phyloP scores from a whole-genome alignment of 2,113 vertebrate species.

The Paracanthobrama guichenoti region DNA sequence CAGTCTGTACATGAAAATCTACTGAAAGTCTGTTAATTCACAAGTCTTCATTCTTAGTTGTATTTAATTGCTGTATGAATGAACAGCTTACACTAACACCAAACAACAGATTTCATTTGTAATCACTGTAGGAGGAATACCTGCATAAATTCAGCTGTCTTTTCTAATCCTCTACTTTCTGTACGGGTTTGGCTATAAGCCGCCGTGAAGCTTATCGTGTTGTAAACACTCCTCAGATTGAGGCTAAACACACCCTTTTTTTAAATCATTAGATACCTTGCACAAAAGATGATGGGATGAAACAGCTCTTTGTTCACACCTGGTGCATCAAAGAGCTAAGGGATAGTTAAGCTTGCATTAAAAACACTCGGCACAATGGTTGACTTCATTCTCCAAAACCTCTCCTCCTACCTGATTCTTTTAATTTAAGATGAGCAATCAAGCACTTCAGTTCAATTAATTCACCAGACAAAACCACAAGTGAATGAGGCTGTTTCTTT shows the following conservation, averaged over 20 bases:
- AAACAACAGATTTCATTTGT: background rate
- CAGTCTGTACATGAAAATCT: background rate
- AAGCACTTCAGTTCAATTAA: constrained; percentile 31
- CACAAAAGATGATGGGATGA: background rate
- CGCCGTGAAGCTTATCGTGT: background rate
- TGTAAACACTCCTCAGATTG: background rate
- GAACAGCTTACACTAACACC: background rate
- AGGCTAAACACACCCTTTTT: background rate
- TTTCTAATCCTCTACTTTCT: no score
- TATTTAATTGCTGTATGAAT: background rate
- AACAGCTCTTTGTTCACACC: constrained; percentile 26
- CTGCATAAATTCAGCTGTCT: background rate
- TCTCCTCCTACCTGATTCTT: constrained; percentile 21
- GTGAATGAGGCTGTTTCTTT: constrained; percentile 23
- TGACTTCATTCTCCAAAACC: constrained; percentile 4
- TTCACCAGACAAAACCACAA: constrained; percentile 23
- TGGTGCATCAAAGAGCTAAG: constrained; percentile 26
- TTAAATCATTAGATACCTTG: background rate
- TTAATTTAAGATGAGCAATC: constrained; percentile 35
- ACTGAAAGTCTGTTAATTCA: background rate
- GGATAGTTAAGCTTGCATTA: constrained; percentile 7
- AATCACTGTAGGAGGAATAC: no score
- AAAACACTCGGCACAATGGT: constrained; percentile 18
- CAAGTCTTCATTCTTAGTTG: background rate
- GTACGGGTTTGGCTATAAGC: background rate